phyloP scores from a whole-genome alignment of 2,113 vertebrate species.

The Ploceus nigricollis region DNA sequence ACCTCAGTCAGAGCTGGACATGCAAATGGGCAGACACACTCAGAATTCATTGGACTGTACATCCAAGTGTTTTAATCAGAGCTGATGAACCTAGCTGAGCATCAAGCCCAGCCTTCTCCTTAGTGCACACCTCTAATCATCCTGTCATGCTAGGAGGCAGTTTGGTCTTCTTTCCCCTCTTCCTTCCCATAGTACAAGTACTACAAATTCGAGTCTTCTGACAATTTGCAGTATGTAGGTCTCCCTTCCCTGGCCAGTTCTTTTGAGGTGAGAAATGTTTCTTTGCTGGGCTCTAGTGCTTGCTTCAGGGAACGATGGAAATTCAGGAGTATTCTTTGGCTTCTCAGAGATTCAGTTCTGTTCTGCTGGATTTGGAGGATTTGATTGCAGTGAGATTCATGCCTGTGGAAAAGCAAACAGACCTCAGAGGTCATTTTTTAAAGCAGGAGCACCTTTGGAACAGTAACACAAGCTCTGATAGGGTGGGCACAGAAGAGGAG shows the following conservation, averaged over 20 bases:
- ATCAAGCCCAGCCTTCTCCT: background rate
- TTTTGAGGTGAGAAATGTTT: background rate
- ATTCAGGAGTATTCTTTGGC: background rate
- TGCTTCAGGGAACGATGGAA: background rate
- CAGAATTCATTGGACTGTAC: background rate
- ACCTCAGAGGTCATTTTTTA: background rate
- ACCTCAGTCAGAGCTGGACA: background rate
- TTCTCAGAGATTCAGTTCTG: background rate
- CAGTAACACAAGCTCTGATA: background rate
- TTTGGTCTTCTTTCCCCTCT: background rate
- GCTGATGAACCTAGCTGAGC: background rate
- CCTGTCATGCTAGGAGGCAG: background rate
- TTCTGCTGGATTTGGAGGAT: background rate
- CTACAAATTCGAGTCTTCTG: background rate
- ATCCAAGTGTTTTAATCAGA: background rate
- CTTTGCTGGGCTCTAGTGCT: background rate
- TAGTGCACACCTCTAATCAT: background rate
- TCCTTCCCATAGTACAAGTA: background rate
- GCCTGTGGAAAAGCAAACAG: conserved; percentile 11
- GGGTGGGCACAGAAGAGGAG: background rate
- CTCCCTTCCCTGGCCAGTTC: background rate
- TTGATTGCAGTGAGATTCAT: background rate
- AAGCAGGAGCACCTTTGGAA: background rate
- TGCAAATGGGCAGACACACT: background rate
- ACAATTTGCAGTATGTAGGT: background rate